phyloP scores from a whole-genome alignment of 2,797 vertebrate species.

The Lacerta bilineata region DNA sequence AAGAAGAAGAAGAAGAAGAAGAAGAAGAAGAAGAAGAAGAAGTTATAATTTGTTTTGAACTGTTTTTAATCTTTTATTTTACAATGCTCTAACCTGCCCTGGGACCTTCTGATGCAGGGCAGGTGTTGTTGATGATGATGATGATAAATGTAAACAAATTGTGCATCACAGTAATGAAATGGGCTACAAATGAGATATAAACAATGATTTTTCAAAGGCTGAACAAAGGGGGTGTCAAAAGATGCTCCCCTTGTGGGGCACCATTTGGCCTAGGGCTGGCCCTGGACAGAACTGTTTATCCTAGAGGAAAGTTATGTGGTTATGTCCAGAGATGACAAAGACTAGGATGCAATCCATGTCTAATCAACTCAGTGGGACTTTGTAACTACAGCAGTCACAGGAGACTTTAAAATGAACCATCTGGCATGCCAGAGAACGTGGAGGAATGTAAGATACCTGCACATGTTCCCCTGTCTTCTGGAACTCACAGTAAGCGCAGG shows the following conservation, averaged over 20 bases:
- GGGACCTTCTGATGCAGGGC: too few relatives aligned
- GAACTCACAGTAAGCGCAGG: neutral
- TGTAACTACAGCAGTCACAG: neutral
- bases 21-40: too few relatives aligned
- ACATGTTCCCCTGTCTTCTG: neutral
- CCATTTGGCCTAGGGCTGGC: too few relatives aligned
- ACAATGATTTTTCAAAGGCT: neutral
- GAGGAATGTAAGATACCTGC: neutral
- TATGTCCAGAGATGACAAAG: neutral
- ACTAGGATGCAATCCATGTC: neutral
- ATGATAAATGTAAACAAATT: neutral
- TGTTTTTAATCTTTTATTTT: too few relatives aligned
- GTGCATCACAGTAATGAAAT: neutral
- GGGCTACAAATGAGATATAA: too few relatives aligned
- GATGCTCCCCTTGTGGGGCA: too few relatives aligned
- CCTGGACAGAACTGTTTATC: neutral
- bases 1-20: too few relatives aligned
- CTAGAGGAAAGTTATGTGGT: neutral
- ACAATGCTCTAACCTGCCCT: neutral
- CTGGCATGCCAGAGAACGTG: neutral
- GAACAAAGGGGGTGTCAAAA: too few relatives aligned
- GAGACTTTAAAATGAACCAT: neutral
- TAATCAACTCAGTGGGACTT: constrained; percentile 1
- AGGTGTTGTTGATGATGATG: too few relatives aligned
- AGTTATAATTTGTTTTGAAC: too few relatives aligned